Base-by-base conservation (phyloP, 2,888 invertebrate species). In the Rotaria socialis region DNA sequence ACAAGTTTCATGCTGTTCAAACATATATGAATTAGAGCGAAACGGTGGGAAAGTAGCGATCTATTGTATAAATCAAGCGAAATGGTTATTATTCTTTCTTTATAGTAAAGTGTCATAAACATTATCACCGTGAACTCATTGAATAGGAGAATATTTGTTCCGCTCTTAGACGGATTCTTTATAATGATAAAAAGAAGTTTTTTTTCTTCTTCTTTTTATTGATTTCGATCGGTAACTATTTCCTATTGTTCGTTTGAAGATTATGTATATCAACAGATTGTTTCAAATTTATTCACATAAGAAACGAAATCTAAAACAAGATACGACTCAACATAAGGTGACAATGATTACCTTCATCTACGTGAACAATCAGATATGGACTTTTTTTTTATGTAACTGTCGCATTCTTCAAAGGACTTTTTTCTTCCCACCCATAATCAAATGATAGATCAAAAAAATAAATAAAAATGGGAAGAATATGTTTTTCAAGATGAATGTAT, bases 61-160 rank as follows among this genome's bases (percentile, higher is more conserved):
- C 58, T 35, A 67, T 67, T 67, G 67, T 67, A 67, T 67, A 67
- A 67, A 67, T 67, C 67, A 67, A 67, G 67, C 35, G 67, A 67
- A 67, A 67, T 67, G 67, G 67, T 67, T 67, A 67, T 67, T 67
- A 19, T 67, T 67, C 27, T 67, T 67, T 67, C 67, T 67, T 67
- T 67, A 35, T 67, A 67, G 67, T 67, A 67, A 67, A 67, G 67
- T 67, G 67, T 67, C 67, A 67, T 67, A 67, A 67, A 67, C 35
- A 67, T 67, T 67, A 67, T 67, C 67, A 67, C 67, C 4, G 24
- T 67, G 67, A 67, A 67, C 19, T 35, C 35, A 67, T 67, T 67
- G 14, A 67, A 67, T 35, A 35, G 35, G 4, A 67, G 35, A 41
- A 67, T 67, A 67, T 67, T 67, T 67, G 67, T 67, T 67, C 67